phyloP scores from a whole-genome alignment of 2,797 vertebrate genomes.

The Lateolabrax maculatus region DNA sequence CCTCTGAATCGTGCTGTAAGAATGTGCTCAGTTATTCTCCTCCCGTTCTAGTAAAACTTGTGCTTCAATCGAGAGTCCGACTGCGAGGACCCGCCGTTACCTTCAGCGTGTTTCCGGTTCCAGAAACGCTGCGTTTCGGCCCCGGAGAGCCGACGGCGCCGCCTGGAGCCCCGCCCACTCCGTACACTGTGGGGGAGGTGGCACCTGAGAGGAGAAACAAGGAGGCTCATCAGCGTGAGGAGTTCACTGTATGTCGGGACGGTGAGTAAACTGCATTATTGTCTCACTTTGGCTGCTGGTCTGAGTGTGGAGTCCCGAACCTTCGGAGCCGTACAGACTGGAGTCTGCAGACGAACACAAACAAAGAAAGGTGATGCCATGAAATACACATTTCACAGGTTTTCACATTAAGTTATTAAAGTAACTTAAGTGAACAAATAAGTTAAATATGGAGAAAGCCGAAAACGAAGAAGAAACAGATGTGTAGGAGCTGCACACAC shows the following conservation, averaged over 20 bases:
- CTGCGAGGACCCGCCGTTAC: conserved; percentile 42
- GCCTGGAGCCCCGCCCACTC: conserved; percentile 55
- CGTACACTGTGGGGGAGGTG: conserved; percentile 57
- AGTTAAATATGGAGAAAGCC: too few relatives aligned
- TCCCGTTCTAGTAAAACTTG: too few relatives aligned
- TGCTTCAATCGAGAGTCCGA: too few relatives aligned
- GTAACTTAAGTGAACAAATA: too few relatives aligned
- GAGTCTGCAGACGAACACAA: conserved; percentile 45
- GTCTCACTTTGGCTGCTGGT: conserved; percentile 64
- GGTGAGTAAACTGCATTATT: neutral
- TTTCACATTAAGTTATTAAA: too few relatives aligned
- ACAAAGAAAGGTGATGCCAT: too few relatives aligned
- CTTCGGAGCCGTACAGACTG: conserved; percentile 48
- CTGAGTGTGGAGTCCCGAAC: conserved; percentile 88
- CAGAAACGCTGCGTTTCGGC: conserved; percentile 87
- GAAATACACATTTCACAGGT: too few relatives aligned
- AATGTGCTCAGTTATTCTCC: too few relatives aligned
- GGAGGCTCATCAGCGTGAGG: neutral
- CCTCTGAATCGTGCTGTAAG: too few relatives aligned
- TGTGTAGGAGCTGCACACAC: too few relatives aligned
- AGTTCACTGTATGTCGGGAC: neutral
- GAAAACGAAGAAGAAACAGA: too few relatives aligned
- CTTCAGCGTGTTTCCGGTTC: conserved; percentile 93
- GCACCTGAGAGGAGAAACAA: conserved; percentile 46
- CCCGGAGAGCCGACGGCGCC: conserved; percentile 87